Percentiles rank a stretch among this genome's conserved stretches.
Evolutionary conservation across 2,797 vertebrate species (phyloP).

Genomic region (Erpetoichthys calabaricus): DNA sequence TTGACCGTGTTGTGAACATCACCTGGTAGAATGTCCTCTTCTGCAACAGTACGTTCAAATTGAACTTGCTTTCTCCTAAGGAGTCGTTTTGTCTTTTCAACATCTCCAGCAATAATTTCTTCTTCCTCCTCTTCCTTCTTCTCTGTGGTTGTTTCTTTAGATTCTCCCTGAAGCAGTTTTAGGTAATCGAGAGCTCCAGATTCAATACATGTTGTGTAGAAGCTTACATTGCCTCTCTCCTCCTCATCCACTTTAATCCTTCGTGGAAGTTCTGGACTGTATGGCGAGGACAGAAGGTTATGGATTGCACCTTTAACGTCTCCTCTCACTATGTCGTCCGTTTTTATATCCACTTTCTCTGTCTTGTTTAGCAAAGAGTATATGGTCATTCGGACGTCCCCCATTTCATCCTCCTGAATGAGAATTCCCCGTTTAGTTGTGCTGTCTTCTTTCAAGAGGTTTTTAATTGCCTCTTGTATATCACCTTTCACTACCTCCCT

Average conservation of each 20-base stretch:
- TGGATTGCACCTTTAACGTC: slow-evolving; percentile 66
- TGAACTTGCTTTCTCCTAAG: slow-evolving; percentile 49
- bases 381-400: slow-evolving; percentile 77
- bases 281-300: slow-evolving; percentile 51
- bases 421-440: slow-evolving; percentile 68
- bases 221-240: slow-evolving; percentile 77
- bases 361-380: slow-evolving; percentile 79
- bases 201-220: slow-evolving; percentile 88
- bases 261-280: slow-evolving; percentile 34
- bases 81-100: slow-evolving; percentile 63
- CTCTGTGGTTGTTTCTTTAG: slow-evolving; percentile 36
- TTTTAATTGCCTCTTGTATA: slow-evolving; percentile 70
- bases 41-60: slow-evolving; percentile 60
- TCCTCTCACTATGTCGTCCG: slow-evolving; percentile 59
- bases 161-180: slow-evolving; percentile 53
- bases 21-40: slow-evolving; percentile 72
- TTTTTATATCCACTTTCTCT: slow-evolving; percentile 36
- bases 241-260: slow-evolving; percentile 61
- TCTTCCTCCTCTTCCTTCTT: slow-evolving; percentile 39
- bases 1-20: slow-evolving; percentile 67
- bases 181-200: slow-evolving; percentile 75
- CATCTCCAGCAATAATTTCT: slow-evolving; percentile 62
- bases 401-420: slow-evolving; percentile 83
- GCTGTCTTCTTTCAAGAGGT: slow-evolving; percentile 47
- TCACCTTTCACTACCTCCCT: slow-evolving; percentile 72